Base-by-base conservation (phyloP, 2,113 vertebrate species). In the Notarius quadriscutis region DNA sequence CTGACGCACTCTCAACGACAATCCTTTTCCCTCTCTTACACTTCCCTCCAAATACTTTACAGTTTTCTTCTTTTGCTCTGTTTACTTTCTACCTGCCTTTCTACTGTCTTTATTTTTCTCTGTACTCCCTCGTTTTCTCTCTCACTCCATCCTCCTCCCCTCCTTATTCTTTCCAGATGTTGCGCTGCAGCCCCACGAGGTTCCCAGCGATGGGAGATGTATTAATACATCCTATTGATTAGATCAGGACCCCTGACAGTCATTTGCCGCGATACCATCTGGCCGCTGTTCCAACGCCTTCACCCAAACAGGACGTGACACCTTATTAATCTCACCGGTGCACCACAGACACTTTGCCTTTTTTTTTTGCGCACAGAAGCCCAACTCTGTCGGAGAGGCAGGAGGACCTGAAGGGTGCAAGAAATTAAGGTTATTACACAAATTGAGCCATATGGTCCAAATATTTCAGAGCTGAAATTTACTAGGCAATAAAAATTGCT, bases 361-460 rank as follows among this genome's bases (percentile, higher is more conserved):
- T 79, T 79, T 79, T 30, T 80, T 95, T 81, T 95, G 89, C 95
- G 69, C 71, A 94, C 95, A 96, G 96, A 96, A 95, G 87, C 94
- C 92, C 83, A 93, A 95, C 95, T 96, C 96, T 95, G 95, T 95
- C 95, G 94, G 96, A 96, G 95, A 96, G 91, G 93, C 93, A 95
- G 95, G 95, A 95, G 96, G 97, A 97, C 96, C 97, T 99, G 98
- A 99, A 99, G 97, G 97, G 97, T 99, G 98, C 97, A 97, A 94
- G 97, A 98, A 99, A 99, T 99, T 99, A 99, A 99, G 98, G 98
- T 99, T 99, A 99, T 99, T 99, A 99, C 97, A 99, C 98, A 99
- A 99, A 99, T 99, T 97, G 97, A 99, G 97, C 97, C 98, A 99
- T 99, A 99, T 99, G 98, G 98, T 99, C 97, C 97, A 99, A 99